A percentile compares a stretch with the other conserved stretches of the same genome.
phyloP scores from a whole-genome alignment of 2,113 vertebrate species.

The Amblyornis subalaris region DNA sequence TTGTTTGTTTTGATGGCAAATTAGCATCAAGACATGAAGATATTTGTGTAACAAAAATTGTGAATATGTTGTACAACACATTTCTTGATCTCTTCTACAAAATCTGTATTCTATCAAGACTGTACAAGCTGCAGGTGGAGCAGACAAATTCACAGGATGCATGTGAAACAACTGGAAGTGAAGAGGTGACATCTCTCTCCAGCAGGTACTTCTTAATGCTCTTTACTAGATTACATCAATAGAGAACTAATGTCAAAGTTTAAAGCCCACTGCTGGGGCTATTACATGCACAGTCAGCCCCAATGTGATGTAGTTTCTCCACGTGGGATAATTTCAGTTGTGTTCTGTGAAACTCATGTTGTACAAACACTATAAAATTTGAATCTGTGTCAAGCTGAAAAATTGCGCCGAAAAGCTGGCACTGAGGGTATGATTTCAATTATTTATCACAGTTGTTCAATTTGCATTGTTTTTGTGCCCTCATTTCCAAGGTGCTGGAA shows the following conservation, averaged over 20 bases:
- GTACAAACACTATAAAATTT: slow-evolving; percentile 26
- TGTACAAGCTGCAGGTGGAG: neutral
- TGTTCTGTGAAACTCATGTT: neutral
- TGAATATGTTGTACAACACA: neutral
- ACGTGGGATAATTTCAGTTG: neutral
- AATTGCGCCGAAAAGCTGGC: neutral
- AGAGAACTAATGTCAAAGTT: neutral
- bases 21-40: neutral
- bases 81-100: neutral
- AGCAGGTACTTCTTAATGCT: neutral
- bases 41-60: neutral
- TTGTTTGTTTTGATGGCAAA: neutral
- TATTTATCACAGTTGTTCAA: slow-evolving; percentile 51
- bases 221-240: neutral
- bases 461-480: slow-evolving; percentile 44
- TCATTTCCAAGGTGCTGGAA: slow-evolving; percentile 42
- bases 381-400: slow-evolving; percentile 40
- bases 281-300: neutral
- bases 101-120: neutral
- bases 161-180: neutral
- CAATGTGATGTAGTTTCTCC: neutral
- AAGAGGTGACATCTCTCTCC: neutral
- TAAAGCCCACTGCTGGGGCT: neutral
- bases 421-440: slow-evolving; percentile 29
- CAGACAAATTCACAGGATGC: neutral